These are phyloP conservation scores for Chouioia cunea DNA, from an alignment of 2,888 invertebrate genomes.

Conservation along the genomic window DNA sequence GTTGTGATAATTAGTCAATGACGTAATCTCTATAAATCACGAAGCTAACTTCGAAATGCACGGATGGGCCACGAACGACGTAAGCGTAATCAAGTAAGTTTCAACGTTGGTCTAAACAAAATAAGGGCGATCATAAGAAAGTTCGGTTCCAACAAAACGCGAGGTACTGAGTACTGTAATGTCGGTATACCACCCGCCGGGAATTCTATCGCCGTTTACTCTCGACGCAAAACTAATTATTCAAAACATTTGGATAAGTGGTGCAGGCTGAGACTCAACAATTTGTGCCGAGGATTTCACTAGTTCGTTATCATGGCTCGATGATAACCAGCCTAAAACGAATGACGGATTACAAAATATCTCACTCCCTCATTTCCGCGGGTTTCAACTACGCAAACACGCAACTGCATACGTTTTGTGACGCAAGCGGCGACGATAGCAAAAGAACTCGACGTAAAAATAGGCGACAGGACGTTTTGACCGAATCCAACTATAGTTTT, in stretches of 20 bases:
- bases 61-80: no score
- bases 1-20: no score
- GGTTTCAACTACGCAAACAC: not conserved
- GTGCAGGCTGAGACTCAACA: conserved; percentile 49
- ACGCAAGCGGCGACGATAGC: not conserved
- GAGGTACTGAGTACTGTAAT: conserved; percentile 50
- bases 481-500: conserved; percentile 6
- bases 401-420: not conserved
- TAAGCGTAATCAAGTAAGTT: not conserved
- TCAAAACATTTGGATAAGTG: conserved; percentile 53
- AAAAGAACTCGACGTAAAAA: conserved; percentile 2
- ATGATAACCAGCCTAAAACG: conserved; percentile 43
- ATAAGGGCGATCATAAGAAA: not conserved
- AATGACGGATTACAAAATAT: conserved; percentile 36
- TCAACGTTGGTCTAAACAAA: not conserved
- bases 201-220: conserved; percentile 51
- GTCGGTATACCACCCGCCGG: conserved; percentile 58
- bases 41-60: no score
- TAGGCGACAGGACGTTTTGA: not conserved
- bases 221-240: conserved; percentile 52
- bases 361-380: conserved; percentile 10
- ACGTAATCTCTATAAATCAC: conserved; percentile 2
- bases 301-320: conserved; percentile 51
- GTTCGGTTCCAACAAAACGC: conserved; percentile 44
- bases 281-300: conserved; percentile 38